Percentiles rank a stretch among this genome's conserved stretches.
phyloP scores from a whole-genome alignment of 1,140 invertebrate genomes.

The Lepeophtheirus salmonis region DNA sequence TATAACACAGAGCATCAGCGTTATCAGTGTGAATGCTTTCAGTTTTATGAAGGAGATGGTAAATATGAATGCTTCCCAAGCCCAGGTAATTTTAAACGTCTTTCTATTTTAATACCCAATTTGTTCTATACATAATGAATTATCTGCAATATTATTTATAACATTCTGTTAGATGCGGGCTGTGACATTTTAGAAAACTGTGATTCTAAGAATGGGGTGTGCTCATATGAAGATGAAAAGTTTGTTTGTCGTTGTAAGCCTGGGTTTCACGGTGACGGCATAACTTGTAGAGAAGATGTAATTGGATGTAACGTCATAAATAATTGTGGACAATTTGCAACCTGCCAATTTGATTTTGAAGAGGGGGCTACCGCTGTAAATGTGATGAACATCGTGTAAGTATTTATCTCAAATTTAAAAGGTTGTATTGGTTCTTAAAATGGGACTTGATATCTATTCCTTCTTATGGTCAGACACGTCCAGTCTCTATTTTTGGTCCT shows the following conservation, averaged over 20 bases:
- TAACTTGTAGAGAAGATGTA: constrained; percentile 21
- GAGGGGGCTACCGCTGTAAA: constrained; percentile 33
- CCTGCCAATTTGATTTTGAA: constrained; percentile 46
- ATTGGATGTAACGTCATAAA: constrained; percentile 55
- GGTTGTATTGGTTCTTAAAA: no score
- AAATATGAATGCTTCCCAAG: background rate
- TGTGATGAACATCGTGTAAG: constrained; percentile 27
- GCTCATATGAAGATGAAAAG: background rate
- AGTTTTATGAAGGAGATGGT: constrained; percentile 1
- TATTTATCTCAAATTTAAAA: no score
- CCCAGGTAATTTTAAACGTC: constrained; percentile 5
- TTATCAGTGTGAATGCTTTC: constrained; percentile 1
- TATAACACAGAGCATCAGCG: constrained; percentile 23
- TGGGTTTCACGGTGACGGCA: constrained; percentile 1
- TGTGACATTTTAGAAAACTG: constrained; percentile 2
- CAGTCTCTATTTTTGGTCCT: no score
- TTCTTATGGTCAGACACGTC: no score
- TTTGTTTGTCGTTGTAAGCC: background rate
- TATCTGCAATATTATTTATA: background rate
- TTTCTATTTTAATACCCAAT: no score
- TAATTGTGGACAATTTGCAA: constrained; percentile 61
- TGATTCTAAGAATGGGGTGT: background rate
- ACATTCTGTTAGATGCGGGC: background rate
- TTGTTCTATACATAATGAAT: no score
- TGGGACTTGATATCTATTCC: background rate